Conservation (phyloP, 1,140 invertebrate species). For the Oryzaephilus surinamensis region DNA sequence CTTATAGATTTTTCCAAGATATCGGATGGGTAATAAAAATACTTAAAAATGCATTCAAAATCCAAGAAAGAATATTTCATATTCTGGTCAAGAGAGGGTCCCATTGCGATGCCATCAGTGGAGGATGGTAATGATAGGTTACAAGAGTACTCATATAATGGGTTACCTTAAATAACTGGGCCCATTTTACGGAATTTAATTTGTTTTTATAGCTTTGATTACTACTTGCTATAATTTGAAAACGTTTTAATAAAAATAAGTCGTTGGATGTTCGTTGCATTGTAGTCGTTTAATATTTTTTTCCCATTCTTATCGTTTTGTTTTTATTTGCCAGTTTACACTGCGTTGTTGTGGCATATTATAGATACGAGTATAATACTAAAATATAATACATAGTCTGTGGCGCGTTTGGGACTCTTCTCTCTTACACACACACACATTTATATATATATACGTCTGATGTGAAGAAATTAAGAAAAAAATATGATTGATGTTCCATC, state of each 20-base stretch:
- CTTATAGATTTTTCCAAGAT: conserved; percentile 11
- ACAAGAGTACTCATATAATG: conserved; percentile 30
- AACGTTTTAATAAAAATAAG: conserved; percentile 35
- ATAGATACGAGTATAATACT: too few species aligned
- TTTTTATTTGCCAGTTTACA: conserved; percentile 21
- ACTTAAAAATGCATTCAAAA: conserved; percentile 20
- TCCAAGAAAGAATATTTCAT: conserved; percentile 25
- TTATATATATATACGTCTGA: too few species aligned
- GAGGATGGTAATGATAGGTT: conserved; percentile 32
- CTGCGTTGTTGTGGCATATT: too few species aligned
- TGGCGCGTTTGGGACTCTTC: too few species aligned
- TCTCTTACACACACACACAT: too few species aligned
- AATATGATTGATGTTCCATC: conserved; percentile 28
- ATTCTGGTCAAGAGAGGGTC: conserved; percentile 17
- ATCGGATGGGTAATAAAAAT: conserved; percentile 16
- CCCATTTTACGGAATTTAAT: conserved; percentile 37
- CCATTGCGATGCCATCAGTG: conserved; percentile 23
- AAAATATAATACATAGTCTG: too few species aligned
- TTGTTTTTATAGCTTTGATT: conserved; percentile 39
- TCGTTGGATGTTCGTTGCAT: too few species aligned
- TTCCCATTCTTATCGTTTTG: conserved; percentile 19
- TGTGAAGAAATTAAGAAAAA: conserved; percentile 16
- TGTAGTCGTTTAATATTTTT: too few species aligned
- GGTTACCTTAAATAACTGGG: conserved; percentile 33
- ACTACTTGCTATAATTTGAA: conserved; percentile 35